Percentiles rank a stretch among this genome's conserved stretches.
These are phyloP conservation scores for Maniola jurtina DNA, from an alignment of 1,140 invertebrate genomes.

Conservation along the genomic window DNA sequence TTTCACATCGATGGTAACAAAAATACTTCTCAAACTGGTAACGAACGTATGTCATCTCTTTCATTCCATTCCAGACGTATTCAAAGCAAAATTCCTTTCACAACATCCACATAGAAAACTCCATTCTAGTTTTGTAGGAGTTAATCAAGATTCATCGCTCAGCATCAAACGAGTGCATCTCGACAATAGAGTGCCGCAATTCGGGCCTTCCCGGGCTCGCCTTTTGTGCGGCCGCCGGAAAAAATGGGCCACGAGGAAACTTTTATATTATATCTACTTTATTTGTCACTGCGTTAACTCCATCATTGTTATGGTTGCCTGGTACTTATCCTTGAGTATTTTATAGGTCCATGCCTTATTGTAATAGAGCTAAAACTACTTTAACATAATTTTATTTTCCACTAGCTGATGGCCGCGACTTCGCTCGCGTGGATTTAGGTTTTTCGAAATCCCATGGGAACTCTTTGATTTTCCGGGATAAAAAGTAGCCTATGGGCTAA, in stretches of 20 bases:
- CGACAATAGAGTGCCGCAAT: conserved; percentile 30
- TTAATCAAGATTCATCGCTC: conserved; percentile 33
- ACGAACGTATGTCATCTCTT: no score
- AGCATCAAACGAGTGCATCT: conserved; percentile 29
- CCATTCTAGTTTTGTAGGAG: conserved; percentile 21
- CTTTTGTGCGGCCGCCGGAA: conserved; percentile 25
- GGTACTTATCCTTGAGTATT: neutral
- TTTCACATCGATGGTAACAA: no score
- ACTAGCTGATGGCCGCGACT: no score
- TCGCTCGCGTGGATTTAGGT: no score
- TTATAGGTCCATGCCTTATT: no score
- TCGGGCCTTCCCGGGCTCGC: conserved; percentile 18
- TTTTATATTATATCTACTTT: conserved; percentile 23
- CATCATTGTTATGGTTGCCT: neutral
- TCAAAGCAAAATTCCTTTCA: conserved; percentile 3
- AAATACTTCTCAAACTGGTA: no score
- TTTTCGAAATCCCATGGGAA: no score
- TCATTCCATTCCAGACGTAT: neutral
- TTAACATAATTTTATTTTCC: no score
- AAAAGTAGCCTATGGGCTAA: no score
- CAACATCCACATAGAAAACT: conserved; percentile 3
- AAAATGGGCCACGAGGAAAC: conserved; percentile 22
- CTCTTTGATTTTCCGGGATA: no score
- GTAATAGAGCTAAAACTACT: no score
- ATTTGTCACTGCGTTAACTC: conserved; percentile 7